Conservation (phyloP, 2,888 invertebrate species). For the Pristionchus maxplancki region DNA sequence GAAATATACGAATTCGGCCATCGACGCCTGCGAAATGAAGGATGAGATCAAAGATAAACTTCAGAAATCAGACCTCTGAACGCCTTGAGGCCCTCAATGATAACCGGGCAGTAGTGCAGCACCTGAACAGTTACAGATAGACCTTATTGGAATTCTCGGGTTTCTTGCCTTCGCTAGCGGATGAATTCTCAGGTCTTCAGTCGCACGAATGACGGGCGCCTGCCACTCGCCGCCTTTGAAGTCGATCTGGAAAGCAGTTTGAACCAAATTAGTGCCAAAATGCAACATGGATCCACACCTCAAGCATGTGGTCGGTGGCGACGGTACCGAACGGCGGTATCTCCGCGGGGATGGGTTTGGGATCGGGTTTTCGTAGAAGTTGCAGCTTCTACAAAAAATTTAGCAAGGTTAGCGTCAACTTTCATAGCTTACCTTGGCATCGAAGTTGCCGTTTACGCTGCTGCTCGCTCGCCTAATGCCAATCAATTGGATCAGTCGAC, state of each 20-base stretch:
- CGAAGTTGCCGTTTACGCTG: not conserved
- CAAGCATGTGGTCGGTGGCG: conserved; percentile 42
- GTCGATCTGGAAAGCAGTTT: not conserved
- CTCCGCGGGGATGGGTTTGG: not conserved
- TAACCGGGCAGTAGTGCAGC: conserved; percentile 36
- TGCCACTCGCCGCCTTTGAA: conserved; percentile 37
- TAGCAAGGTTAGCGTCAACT: not conserved
- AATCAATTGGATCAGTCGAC: not conserved
- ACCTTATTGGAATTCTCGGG: not conserved
- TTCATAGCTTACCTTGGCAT: not conserved
- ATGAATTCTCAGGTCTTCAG: conserved; percentile 25
- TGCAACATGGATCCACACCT: not conserved
- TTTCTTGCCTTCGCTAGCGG: not conserved
- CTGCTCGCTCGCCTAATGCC: not conserved
- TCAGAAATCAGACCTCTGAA: not conserved
- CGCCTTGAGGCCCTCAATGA: conserved; percentile 47
- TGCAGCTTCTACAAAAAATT: not conserved
- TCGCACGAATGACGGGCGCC: not conserved
- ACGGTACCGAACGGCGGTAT: conserved; percentile 28
- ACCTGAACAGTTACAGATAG: not conserved
- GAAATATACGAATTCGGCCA: conserved; percentile 91
- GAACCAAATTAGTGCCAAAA: not conserved
- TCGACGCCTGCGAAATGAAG: conserved; percentile 88
- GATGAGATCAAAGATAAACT: no score
- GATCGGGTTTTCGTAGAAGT: not conserved